phyloP scores from a whole-genome alignment of 2,113 vertebrate species.

The Tetraodon nigroviridis region DNA sequence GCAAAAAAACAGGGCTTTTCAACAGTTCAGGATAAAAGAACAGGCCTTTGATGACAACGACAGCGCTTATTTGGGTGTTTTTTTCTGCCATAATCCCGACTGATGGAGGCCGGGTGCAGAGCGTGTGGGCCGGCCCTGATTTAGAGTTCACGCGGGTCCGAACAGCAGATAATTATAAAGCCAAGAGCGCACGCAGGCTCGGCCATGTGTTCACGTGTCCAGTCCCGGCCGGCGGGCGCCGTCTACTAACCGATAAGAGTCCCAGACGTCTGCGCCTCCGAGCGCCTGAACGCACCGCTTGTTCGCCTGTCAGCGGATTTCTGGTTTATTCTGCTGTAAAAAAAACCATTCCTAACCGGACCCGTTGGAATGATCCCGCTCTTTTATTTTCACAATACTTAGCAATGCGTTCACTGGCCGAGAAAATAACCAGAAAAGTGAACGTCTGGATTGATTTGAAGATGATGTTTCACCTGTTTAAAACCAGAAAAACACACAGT shows the following conservation, averaged over 20 bases:
- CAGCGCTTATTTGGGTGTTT: too few relatives aligned
- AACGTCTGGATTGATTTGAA: neutral
- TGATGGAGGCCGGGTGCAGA: conserved; percentile 9
- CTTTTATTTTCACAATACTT: too few relatives aligned
- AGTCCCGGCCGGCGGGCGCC: neutral
- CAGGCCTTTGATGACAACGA: too few relatives aligned
- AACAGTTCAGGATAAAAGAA: too few relatives aligned
- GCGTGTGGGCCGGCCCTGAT: conserved; percentile 6
- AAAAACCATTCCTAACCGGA: too few relatives aligned
- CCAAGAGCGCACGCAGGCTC: conserved; percentile 28
- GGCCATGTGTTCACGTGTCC: conserved; percentile 26
- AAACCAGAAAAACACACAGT: too few relatives aligned
- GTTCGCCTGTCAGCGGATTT: too few relatives aligned
- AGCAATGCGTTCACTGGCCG: neutral
- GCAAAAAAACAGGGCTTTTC: too few relatives aligned
- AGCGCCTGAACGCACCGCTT: too few relatives aligned
- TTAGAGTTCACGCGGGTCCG: conserved; percentile 28
- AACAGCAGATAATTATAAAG: conserved; percentile 48
- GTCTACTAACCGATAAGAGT: neutral
- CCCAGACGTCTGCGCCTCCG: neutral
- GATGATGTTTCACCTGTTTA: too few relatives aligned
- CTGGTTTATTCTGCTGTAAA: too few relatives aligned
- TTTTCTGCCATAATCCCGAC: conserved; percentile 20
- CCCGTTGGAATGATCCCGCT: too few relatives aligned
- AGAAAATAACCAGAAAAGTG: neutral